Evolutionary conservation across 2,113 vertebrate species (phyloP).

Genomic region (Notothenia coriiceps): DNA sequence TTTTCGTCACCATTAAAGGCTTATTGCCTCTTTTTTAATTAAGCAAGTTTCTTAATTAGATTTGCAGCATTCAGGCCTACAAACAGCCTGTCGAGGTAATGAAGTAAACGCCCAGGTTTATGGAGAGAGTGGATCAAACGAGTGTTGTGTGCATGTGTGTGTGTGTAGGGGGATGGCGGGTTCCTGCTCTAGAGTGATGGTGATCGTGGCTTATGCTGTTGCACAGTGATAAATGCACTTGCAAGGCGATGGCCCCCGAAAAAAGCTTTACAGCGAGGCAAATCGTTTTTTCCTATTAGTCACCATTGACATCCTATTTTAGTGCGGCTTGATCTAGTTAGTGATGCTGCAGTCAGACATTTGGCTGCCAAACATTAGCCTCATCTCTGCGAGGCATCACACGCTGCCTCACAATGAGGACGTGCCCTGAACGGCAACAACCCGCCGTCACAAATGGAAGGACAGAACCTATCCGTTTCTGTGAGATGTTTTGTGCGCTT

Average conservation of each 20-base stretch:
- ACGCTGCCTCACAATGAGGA: constrained; percentile 53
- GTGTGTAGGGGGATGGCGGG: constrained; percentile 14
- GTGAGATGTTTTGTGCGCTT: constrained; percentile 63
- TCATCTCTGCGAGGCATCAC: constrained; percentile 60
- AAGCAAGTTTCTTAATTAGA: constrained; percentile 82
- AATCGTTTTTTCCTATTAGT: constrained; percentile 71
- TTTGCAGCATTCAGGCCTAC: constrained; percentile 66
- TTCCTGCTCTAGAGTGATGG: constrained; percentile 56
- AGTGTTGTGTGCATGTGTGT: constrained; percentile 8
- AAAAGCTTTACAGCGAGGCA: constrained; percentile 53
- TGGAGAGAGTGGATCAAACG: constrained; percentile 53
- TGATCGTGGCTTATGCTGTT: constrained; percentile 57
- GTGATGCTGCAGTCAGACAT: constrained; percentile 57
- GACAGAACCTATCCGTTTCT: constrained; percentile 62
- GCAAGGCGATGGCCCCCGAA: constrained; percentile 20
- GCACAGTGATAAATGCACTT: constrained; percentile 61
- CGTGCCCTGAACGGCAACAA: constrained; percentile 76
- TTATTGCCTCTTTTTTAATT: constrained; percentile 82
- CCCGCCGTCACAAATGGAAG: constrained; percentile 53
- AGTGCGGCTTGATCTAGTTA: constrained; percentile 57
- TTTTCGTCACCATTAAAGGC: constrained; percentile 76
- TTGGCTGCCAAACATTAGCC: constrained; percentile 64
- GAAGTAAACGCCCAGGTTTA: constrained; percentile 67
- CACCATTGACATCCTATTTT: constrained; percentile 71
- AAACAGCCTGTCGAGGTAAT: constrained; percentile 73